Evolutionary conservation across 2,888 invertebrate genomes (phyloP).

Genomic region (Ganaspis brasiliensis): DNA sequence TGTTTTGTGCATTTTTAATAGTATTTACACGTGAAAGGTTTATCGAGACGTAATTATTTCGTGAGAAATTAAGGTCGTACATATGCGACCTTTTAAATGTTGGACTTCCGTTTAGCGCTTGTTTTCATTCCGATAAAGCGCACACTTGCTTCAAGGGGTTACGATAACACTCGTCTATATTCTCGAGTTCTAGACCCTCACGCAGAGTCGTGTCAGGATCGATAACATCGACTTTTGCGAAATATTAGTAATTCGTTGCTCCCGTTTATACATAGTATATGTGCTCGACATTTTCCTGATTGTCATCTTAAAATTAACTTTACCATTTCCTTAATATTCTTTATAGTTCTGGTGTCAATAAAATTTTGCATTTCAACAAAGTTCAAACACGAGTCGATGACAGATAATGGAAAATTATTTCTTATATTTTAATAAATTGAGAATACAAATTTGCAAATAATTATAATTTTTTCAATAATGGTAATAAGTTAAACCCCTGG

Average conservation of each 20-base stretch:
- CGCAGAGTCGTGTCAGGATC: conserved; percentile 55
- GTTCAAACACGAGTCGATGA: no score
- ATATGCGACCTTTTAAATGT: conserved; percentile 11
- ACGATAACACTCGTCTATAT: conserved; percentile 46
- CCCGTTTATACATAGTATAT: no score
- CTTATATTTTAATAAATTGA: no score
- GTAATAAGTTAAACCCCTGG: no score
- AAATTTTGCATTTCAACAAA: no score
- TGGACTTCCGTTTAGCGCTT: conserved; percentile 24
- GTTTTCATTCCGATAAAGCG: conserved; percentile 20
- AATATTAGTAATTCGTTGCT: conserved; percentile 60
- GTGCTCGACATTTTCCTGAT: conserved; percentile 44
- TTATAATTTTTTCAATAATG: no score
- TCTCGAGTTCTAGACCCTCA: background rate
- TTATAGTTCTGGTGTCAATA: no score
- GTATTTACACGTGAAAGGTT: background rate
- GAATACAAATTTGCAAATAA: no score
- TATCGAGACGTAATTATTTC: conserved; percentile 7
- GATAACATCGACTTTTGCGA: conserved; percentile 64
- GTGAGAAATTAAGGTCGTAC: background rate
- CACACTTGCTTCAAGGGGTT: conserved; percentile 23
- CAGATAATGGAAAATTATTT: no score
- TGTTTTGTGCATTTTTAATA: background rate
- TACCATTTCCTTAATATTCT: conserved; percentile 16
- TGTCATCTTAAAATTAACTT: conserved; percentile 4